Conservation (phyloP, 2,888 invertebrate genomes). For the Drosophila subsilvestris region DNA sequence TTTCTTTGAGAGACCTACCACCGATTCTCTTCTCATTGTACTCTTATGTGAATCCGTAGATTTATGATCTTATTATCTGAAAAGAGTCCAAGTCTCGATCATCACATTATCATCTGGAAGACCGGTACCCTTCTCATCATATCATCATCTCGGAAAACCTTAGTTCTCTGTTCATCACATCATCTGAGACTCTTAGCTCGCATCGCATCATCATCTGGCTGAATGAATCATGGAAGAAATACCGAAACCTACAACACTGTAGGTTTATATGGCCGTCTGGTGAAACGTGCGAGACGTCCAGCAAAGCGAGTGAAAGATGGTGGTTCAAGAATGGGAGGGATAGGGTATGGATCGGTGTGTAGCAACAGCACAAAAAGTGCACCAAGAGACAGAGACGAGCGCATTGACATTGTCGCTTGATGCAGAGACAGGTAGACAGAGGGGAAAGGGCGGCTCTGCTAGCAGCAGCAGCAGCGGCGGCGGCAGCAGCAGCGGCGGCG, state of each 20-base stretch:
- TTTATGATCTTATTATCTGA: too few relatives aligned
- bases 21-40: background rate
- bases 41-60: background rate
- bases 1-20: background rate
- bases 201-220: constrained; percentile 42
- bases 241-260: constrained; percentile 51
- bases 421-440: constrained; percentile 65
- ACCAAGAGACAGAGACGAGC: constrained; percentile 40
- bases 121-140: background rate
- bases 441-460: constrained; percentile 5
- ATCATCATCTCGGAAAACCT: background rate
- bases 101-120: background rate
- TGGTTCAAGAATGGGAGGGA: constrained; percentile 21
- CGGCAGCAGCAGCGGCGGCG: background rate
- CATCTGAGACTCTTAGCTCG: constrained; percentile 42
- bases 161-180: background rate
- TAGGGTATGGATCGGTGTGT: constrained; percentile 31
- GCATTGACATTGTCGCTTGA: constrained; percentile 74
- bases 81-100: too few relatives aligned
- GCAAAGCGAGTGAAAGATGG: constrained; percentile 7
- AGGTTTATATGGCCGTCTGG: constrained; percentile 45
- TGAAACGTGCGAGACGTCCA: background rate
- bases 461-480: constrained; percentile 29
- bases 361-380: constrained; percentile 71
- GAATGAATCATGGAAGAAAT: constrained; percentile 69